Base-by-base conservation (phyloP, 2,888 invertebrate genomes). In the Escarpia spicata region DNA sequence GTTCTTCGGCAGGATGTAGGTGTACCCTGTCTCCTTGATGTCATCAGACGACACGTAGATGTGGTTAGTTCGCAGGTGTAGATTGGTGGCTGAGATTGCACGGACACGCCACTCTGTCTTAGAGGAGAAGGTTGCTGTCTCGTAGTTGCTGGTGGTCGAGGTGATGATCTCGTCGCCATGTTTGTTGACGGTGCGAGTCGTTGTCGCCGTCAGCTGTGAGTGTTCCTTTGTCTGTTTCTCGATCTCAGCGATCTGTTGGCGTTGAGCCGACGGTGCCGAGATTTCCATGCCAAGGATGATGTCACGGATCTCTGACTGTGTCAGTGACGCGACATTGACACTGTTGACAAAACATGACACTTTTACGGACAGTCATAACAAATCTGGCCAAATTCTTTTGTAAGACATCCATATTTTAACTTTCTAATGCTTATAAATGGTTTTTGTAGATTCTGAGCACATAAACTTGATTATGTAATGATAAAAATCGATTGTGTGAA, bases 201-300 rank as follows among this genome's bases (percentile, higher is more conserved):
- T 99, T 2, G 99, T 99, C 0, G 99, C 99, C 0, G 99, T 99
- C 91, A 99, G 97, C 96, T 99, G 99, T 37, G 97, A 97, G 97
- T 99, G 99, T 96, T 99, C 99, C 96, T 99, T 99, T 91, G 99
- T 99, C 97, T 99, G 99, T 96, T 99, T 99, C 97, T 99, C 99
- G 94, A 99, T 99, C 97, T 99, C 99, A 3, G 99, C 99, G 95
- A 99, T 99, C 97, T 99, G 99, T 96, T 99, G 99, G 91, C 99
- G 97, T 96, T 99, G 99, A 0, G 99, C 99, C 0, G 99, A 99
- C 0, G 99, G 99, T 1, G 99, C 99, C 26, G 99, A 99, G 94
- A 99, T 99, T 97, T 99, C 99, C 99, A 99, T 99, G 95, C 99
- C 99, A 93, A 99, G 97, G 95, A 99, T 99, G 94, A 99, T 99